These are phyloP conservation scores for Rutpela maculata DNA, from an alignment of 2,888 invertebrate genomes.

Conservation along the genomic window DNA sequence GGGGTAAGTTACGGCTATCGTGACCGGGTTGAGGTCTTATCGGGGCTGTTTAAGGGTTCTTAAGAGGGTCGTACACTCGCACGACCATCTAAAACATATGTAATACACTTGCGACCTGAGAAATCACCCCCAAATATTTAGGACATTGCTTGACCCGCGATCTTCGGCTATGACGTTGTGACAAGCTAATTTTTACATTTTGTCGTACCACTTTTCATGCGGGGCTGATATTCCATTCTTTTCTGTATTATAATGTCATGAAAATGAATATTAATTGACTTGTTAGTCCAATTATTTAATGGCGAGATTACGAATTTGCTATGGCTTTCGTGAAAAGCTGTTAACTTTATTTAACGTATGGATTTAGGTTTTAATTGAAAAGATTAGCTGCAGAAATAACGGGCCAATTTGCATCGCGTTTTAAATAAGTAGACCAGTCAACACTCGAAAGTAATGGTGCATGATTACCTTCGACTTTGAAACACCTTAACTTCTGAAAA, in stretches of 20 bases:
- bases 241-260: slow-evolving; percentile 27
- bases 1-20: slow-evolving; percentile 51
- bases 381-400: background rate
- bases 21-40: slow-evolving; percentile 59
- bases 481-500: too few relatives aligned
- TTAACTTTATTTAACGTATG: background rate
- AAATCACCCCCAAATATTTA: slow-evolving; percentile 39
- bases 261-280: slow-evolving; percentile 28
- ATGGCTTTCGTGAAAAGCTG: background rate
- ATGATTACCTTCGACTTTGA: too few relatives aligned
- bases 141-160: slow-evolving; percentile 29
- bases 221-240: slow-evolving; percentile 18
- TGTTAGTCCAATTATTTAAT: background rate
- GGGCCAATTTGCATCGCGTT: background rate
- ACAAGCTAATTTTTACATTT: slow-evolving; percentile 19
- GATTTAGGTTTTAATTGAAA: background rate
- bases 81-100: background rate
- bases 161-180: slow-evolving; percentile 7
- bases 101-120: slow-evolving; percentile 10
- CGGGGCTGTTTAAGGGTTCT: slow-evolving; percentile 34
- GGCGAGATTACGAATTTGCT: background rate
- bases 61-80: slow-evolving; percentile 23
- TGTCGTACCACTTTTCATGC: slow-evolving; percentile 21
- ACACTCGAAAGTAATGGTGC: too few relatives aligned
- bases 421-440: background rate